Conservation (phyloP, 2,888 invertebrate genomes). For the Urechis unicinctus region DNA sequence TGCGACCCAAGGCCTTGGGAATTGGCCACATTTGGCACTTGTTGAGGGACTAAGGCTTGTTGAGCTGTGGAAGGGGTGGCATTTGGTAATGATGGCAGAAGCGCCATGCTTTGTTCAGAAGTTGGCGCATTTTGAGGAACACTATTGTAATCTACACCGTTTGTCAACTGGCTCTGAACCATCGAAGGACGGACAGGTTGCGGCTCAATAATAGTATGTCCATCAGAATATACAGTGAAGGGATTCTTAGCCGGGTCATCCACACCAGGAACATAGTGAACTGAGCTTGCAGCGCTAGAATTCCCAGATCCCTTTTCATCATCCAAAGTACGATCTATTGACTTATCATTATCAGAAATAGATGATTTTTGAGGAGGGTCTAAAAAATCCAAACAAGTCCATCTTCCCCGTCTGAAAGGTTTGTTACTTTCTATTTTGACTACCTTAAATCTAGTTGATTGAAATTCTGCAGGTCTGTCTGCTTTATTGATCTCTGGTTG, state of each 20-base stretch:
- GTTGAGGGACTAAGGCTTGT: too few species aligned
- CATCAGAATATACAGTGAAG: slow-evolving; percentile 21
- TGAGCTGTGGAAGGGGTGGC: too few species aligned
- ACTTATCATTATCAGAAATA: background rate
- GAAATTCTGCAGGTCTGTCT: background rate
- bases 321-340: slow-evolving; percentile 17
- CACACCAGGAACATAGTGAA: slow-evolving; percentile 42
- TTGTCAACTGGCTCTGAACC: too few species aligned
- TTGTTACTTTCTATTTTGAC: slow-evolving; percentile 94
- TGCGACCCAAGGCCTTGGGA: too few species aligned
- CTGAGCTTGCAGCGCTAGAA: slow-evolving; percentile 44
- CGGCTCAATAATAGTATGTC: slow-evolving; percentile 15
- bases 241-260: slow-evolving; percentile 46
- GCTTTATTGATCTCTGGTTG: background rate
- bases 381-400: slow-evolving; percentile 91
- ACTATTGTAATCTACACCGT: background rate
- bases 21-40: too few species aligned
- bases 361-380: slow-evolving; percentile 52
- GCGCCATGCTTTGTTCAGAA: too few species aligned
- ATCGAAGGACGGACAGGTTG: slow-evolving; percentile 4
- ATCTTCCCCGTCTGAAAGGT: slow-evolving; percentile 83
- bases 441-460: slow-evolving; percentile 71
- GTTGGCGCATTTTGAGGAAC: too few species aligned
- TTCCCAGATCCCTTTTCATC: slow-evolving; percentile 33
- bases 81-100: too few species aligned